These are phyloP conservation scores for Ennomos erosarius DNA, from an alignment of 2,888 invertebrate species.

Conservation along the genomic window DNA sequence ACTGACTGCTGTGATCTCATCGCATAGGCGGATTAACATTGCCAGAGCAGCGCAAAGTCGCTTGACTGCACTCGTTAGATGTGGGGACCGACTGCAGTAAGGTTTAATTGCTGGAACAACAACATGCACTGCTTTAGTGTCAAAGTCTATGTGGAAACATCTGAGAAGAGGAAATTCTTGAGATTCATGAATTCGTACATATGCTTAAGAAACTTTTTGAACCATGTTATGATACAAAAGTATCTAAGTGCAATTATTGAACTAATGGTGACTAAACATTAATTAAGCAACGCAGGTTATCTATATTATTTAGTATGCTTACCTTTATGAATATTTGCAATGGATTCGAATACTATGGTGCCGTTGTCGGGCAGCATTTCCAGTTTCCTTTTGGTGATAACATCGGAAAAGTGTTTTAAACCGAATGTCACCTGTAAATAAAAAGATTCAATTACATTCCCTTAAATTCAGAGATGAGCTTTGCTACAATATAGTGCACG, in stretches of 20 bases:
- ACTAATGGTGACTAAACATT: no score
- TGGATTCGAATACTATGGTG: constrained; percentile 96
- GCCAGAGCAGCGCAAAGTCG: constrained; percentile 95
- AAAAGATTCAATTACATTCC: background rate
- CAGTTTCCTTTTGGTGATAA: constrained; percentile 95
- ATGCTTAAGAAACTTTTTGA: no score
- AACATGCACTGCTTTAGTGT: background rate
- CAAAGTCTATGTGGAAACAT: no score
- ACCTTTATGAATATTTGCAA: constrained; percentile 94
- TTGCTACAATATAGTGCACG: no score
- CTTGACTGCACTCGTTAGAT: constrained; percentile 91
- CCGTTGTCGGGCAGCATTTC: constrained; percentile 98
- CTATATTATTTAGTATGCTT: constrained; percentile 31
- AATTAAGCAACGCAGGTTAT: no score
- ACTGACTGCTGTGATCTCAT: constrained; percentile 92
- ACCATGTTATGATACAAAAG: no score
- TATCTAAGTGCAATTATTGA: no score
- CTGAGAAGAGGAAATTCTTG: no score
- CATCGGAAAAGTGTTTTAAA: constrained; percentile 95
- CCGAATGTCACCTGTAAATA: constrained; percentile 77
- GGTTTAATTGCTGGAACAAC: constrained; percentile 77
- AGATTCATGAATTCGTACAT: no score
- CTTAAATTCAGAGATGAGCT: no score
- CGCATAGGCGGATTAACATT: constrained; percentile 94
- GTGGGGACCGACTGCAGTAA: constrained; percentile 86